Evolutionary conservation across 2,888 invertebrate species (phyloP).

Genomic region (Eretmocerus hayati): DNA sequence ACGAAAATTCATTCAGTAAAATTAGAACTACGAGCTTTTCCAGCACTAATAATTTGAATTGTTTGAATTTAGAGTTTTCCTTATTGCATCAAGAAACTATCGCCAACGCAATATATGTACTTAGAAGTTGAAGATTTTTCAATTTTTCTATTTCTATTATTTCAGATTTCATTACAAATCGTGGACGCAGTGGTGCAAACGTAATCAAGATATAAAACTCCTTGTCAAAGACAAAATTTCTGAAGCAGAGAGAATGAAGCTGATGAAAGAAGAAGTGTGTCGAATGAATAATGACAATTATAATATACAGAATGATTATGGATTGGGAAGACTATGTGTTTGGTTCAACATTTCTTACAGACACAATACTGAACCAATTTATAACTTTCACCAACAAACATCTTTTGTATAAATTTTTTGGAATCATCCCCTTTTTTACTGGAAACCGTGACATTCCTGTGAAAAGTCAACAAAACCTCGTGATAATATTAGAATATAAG

Average conservation of each 20-base stretch:
- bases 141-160: no score
- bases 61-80: no score
- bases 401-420: conserved; percentile 28
- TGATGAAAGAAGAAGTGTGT: background rate
- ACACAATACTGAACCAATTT: conserved; percentile 21
- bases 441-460: no score
- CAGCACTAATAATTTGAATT: no score
- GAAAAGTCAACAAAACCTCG: no score
- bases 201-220: conserved; percentile 36
- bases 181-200: conserved; percentile 35
- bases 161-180: conserved; percentile 39
- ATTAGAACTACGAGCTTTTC: no score
- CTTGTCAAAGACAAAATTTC: conserved; percentile 26
- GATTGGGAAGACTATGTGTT: conserved; percentile 6
- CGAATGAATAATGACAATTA: background rate
- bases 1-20: no score
- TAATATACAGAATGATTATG: background rate
- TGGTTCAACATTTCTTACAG: conserved; percentile 24
- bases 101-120: no score
- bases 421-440: no score
- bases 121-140: no score
- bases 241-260: background rate
- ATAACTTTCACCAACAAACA: conserved; percentile 25
- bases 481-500: no score
- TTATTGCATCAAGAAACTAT: no score